Evolutionary conservation across 2,888 invertebrate genomes (phyloP).

Genomic region (Amblyjoppa proteus): DNA sequence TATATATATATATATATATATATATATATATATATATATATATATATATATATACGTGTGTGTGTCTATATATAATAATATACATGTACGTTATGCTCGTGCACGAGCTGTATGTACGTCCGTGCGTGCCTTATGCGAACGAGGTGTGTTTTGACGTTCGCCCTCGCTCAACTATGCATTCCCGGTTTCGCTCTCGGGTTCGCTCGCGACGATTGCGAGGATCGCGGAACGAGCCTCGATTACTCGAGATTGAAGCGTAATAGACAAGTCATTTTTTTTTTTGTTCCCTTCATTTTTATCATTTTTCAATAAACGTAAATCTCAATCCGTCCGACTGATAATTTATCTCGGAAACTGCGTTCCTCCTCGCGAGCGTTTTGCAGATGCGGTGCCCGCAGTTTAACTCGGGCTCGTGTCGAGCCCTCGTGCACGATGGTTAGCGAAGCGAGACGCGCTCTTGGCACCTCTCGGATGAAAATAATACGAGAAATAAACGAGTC

Average conservation of each 20-base stretch:
- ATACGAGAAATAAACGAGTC: constrained; percentile 52
- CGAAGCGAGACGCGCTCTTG: constrained; percentile 57
- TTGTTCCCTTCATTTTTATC: too few relatives aligned
- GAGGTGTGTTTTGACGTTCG: constrained; percentile 84
- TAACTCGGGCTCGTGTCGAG: constrained; percentile 40
- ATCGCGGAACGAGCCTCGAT: constrained; percentile 17
- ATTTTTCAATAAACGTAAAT: background rate
- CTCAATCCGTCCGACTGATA: background rate
- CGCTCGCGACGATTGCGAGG: constrained; percentile 2
- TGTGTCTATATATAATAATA: background rate
- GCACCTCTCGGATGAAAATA: constrained; percentile 63
- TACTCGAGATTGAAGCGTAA: background rate
- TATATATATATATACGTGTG: too few relatives aligned
- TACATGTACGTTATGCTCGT: background rate
- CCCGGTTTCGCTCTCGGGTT: constrained; percentile 49
- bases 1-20: constrained; percentile 7
- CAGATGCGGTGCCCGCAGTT: background rate
- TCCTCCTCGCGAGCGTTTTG: background rate
- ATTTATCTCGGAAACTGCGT: background rate
- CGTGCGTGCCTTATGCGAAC: constrained; percentile 74
- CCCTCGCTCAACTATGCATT: constrained; percentile 79
- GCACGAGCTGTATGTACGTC: constrained; percentile 43
- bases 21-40: constrained; percentile 12
- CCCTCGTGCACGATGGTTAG: constrained; percentile 61
- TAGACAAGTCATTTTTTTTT: background rate